Conservation (phyloP, 2,888 invertebrate genomes). For the Petrolisthes cinctipes region DNA sequence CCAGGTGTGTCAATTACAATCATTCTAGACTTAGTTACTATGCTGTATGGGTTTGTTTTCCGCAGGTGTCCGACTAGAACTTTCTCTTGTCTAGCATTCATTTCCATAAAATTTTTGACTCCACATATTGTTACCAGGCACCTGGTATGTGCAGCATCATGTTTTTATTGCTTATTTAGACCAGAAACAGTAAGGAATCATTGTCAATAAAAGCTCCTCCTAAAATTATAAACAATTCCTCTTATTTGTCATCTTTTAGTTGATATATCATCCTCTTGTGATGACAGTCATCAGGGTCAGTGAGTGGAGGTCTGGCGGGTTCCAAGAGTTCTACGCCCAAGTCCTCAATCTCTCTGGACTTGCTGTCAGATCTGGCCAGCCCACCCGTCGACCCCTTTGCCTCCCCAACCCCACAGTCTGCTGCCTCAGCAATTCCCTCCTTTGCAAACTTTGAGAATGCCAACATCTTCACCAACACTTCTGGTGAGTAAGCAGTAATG, state of each 20-base stretch:
- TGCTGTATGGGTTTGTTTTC: no score
- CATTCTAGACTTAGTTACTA: no score
- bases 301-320: conserved; percentile 30
- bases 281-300: conserved; percentile 41
- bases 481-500: conserved; percentile 6
- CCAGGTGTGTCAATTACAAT: no score
- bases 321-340: conserved; percentile 41
- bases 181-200: no score
- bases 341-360: conserved; percentile 43
- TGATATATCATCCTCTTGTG: background rate
- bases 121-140: no score
- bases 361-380: conserved; percentile 41
- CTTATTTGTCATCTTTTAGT: background rate
- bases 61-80: no score
- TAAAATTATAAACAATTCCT: background rate
- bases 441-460: conserved; percentile 61
- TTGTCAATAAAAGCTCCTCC: no score
- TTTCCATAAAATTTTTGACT: no score
- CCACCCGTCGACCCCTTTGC: conserved; percentile 51
- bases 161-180: no score
- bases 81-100: no score
- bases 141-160: no score
- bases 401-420: conserved; percentile 51
- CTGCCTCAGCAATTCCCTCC: conserved; percentile 39
- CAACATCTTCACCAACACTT: conserved; percentile 52